Conservation (phyloP, 30 jellyfish, hydroid and myxozoan genomes). For the Nemopilema nomurai region DNA sequence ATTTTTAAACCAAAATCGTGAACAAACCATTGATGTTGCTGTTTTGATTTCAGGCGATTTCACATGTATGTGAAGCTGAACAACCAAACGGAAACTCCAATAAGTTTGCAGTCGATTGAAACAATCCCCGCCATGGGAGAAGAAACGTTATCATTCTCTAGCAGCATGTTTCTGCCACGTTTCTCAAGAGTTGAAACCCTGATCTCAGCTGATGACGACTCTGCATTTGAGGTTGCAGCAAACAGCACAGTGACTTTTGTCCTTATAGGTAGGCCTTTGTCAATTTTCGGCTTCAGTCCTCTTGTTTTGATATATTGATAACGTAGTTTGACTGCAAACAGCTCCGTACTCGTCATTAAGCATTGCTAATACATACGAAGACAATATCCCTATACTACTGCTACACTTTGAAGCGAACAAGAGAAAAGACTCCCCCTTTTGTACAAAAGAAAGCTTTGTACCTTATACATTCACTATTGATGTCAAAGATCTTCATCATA, state of each 20-base stretch:
- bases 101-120: slow-evolving; percentile 49
- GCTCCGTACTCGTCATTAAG: no score
- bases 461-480: no score
- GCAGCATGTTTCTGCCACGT: slow-evolving; percentile 70
- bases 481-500: no score
- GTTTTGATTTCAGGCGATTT: slow-evolving; percentile 46
- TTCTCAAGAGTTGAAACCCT: slow-evolving; percentile 64
- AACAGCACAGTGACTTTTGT: slow-evolving; percentile 77
- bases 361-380: no score
- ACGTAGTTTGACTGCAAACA: no score
- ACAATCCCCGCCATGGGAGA: slow-evolving; percentile 63
- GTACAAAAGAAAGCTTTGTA: no score
- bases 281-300: not conserved
- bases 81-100: slow-evolving; percentile 38
- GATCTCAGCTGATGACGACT: slow-evolving; percentile 54
- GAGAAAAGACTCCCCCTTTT: no score
- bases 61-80: slow-evolving; percentile 34
- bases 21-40: no score
- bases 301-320: not conserved
- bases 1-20: no score
- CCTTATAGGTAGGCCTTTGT: slow-evolving; percentile 66
- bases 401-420: no score
- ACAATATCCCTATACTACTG: no score
- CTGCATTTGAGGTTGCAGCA: slow-evolving; percentile 32
- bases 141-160: slow-evolving; percentile 75